Evolutionary conservation across 2,888 invertebrate genomes (phyloP), one percentile per base, ranked within the genome.

Genomic region (Saturnia japonica): DNA sequence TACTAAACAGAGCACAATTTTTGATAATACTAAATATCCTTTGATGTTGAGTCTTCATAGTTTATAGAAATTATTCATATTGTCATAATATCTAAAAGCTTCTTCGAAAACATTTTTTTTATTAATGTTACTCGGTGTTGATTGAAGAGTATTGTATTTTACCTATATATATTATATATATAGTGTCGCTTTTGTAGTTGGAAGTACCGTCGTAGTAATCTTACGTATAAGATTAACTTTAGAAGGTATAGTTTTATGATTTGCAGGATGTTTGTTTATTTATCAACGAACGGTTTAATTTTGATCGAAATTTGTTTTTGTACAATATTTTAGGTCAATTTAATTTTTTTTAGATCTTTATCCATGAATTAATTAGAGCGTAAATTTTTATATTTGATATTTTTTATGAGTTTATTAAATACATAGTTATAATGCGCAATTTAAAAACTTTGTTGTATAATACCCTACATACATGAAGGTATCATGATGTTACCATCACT

Each of bases 191-290:
- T 82, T 80, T 74, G 82, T 82, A 78, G 80, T 80, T 76, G 83
- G 85, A 82, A 81, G 87, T 90, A 88, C 89, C 89, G 83, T 92
- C 93, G 78, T 82, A 86, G 87, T 91, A 88, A 91, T 93, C 93
- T 93, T 92, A 80, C 72, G 64, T 68, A 80, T 85, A 87, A 93
- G 93, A 93, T 93, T 91, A 90, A 80, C 88, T 89, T 84, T 82
- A 85, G 89, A 93, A 84, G 91, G 90, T 90, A 89, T 85, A 80
- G 85, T 79, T 80, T 80, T 73, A 79, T 70, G 79, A 77, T 77
- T 76, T 74, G 74, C 70, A 74, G 71, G 73, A 71, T 72, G 74
- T 70, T 76, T 78, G 68, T 72, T 75, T 71, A 74, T 71, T 75
- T 72, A 22, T 70, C 72, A 72, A n/a, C n/a, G 71, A 68, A 45